Evolutionary conservation across 2,113 vertebrate genomes (phyloP).

Genomic region (Agelaius tricolor): DNA sequence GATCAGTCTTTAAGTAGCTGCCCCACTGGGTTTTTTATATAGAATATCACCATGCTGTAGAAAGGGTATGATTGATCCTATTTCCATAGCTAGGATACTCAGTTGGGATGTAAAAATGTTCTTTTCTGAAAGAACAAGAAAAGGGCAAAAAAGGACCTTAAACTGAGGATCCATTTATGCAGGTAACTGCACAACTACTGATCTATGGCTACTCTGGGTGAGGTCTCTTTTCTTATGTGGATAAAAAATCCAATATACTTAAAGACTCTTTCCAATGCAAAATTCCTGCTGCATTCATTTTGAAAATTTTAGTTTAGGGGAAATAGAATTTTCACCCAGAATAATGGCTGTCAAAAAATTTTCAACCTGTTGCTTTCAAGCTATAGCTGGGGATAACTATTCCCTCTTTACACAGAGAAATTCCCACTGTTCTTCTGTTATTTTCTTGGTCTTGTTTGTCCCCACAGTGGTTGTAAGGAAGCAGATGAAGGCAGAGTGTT

Average conservation of each 20-base stretch:
- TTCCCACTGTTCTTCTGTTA: not conserved
- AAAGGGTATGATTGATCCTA: not conserved
- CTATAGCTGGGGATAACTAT: not conserved
- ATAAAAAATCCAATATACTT: not conserved
- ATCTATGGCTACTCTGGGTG: not conserved
- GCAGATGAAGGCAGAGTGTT: not conserved
- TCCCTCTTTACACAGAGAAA: not conserved
- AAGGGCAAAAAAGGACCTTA: not conserved
- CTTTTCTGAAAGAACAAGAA: not conserved
- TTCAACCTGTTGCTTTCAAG: not conserved
- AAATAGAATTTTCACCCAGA: not conserved
- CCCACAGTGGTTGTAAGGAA: rapidly evolving
- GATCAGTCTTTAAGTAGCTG: not conserved
- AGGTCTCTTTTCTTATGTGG: not conserved
- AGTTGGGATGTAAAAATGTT: not conserved
- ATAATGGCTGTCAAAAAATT: not conserved
- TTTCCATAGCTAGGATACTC: not conserved
- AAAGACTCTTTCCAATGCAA: not conserved
- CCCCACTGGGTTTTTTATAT: not conserved
- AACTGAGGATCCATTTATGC: not conserved
- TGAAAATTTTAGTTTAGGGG: not conserved
- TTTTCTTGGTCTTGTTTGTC: not conserved
- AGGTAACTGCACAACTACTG: not conserved
- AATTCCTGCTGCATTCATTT: not conserved
- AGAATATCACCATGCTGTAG: not conserved